These are phyloP conservation scores for Pseudeuparius sepicola DNA, from an alignment of 2,888 invertebrate genomes.

Conservation along the genomic window DNA sequence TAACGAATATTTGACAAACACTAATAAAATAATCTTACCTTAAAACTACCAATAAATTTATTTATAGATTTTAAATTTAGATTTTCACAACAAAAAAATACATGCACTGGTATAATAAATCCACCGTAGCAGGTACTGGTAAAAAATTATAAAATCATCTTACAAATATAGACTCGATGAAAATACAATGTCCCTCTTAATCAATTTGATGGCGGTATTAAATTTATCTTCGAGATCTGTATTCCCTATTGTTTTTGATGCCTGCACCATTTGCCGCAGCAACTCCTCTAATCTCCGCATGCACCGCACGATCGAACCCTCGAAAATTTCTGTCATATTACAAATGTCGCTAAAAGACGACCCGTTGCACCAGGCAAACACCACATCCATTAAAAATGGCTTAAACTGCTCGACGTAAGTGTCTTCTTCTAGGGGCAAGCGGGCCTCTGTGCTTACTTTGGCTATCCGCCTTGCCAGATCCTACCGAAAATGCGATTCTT, in stretches of 20 bases:
- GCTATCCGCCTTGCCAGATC: conserved; percentile 90
- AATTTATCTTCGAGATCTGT: conserved; percentile 94
- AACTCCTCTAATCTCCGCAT: conserved; percentile 96
- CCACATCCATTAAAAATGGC: conserved; percentile 95
- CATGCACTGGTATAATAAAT: background rate
- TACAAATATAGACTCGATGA: conserved; percentile 94
- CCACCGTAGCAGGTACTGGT: background rate
- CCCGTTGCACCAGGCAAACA: conserved; percentile 92
- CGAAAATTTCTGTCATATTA: conserved; percentile 93
- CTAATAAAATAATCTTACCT: background rate
- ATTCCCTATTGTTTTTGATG: conserved; percentile 94
- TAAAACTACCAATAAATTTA: background rate
- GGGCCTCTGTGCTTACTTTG: conserved; percentile 73
- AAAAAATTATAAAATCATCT: conserved; percentile 23
- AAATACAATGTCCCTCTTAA: conserved; percentile 99
- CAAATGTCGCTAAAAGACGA: conserved; percentile 84
- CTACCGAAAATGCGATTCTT: conserved; percentile 38
- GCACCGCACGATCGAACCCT: conserved; percentile 83
- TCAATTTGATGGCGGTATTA: conserved; percentile 77
- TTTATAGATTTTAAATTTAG: background rate
- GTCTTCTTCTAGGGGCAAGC: conserved; percentile 83
- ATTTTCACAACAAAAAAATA: background rate
- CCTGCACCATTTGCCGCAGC: conserved; percentile 88
- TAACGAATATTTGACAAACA: too few species aligned
- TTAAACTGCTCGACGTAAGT: conserved; percentile 85